Percentiles rank a stretch among this genome's conserved stretches.
Conservation (phyloP, 2,888 invertebrate species). For the Lasioglossum calceatum region DNA sequence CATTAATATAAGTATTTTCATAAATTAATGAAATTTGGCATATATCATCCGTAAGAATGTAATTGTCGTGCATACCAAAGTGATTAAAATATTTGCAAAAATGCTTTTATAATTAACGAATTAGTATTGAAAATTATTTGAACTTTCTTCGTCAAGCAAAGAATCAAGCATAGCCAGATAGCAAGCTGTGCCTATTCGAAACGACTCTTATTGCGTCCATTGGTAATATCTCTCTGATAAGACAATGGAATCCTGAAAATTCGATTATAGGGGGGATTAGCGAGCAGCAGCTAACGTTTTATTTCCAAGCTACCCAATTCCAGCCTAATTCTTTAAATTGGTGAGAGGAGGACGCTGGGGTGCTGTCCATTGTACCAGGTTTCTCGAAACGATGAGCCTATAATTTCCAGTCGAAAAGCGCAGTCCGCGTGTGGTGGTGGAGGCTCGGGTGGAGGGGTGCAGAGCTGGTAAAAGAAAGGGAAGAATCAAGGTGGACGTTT, state of each 20-base stretch:
- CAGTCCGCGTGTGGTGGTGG: background rate
- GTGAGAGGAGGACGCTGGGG: background rate
- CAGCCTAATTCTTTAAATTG: slow-evolving; percentile 1
- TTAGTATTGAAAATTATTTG: too few relatives aligned
- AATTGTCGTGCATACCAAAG: background rate
- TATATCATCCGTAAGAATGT: background rate
- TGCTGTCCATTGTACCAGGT: background rate
- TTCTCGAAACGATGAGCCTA: slow-evolving; percentile 10
- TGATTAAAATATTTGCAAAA: background rate
- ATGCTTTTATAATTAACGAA: too few relatives aligned
- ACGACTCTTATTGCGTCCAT: background rate
- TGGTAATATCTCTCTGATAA: background rate
- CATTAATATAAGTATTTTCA: too few relatives aligned
- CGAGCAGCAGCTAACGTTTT: background rate
- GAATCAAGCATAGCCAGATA: too few relatives aligned
- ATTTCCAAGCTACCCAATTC: slow-evolving; percentile 1
- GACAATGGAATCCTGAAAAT: background rate
- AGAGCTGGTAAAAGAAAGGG: background rate
- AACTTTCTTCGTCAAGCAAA: too few relatives aligned
- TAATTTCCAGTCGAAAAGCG: slow-evolving; percentile 13
- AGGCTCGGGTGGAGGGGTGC: background rate
- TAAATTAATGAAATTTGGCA: background rate
- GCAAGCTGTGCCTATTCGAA: background rate
- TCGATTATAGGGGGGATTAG: background rate
- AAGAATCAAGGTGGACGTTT: slow-evolving; percentile 24